A percentile compares a stretch with the other conserved stretches of the same genome.
Conservation (phyloP, 2,797 vertebrate species). For the Helostoma temminkii region DNA sequence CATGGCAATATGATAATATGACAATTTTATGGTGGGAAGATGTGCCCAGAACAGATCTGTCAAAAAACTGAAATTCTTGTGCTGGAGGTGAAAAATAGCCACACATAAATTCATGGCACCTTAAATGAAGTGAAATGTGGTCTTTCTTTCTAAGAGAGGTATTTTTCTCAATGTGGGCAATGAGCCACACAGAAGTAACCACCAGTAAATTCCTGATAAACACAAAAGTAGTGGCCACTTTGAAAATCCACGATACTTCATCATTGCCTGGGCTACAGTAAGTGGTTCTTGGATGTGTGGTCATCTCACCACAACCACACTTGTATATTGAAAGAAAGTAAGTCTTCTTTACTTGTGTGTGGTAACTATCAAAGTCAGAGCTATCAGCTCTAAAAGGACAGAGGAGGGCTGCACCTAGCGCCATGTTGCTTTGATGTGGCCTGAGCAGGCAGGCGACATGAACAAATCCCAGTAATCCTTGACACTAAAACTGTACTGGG, state of each 20-base stretch:
- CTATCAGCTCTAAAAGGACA: constrained; percentile 27
- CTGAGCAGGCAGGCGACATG: constrained; percentile 50
- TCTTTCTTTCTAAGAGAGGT: neutral
- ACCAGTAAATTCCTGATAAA: neutral
- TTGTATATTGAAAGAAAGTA: constrained; percentile 23
- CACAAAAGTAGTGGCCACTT: neutral
- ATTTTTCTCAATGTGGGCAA: neutral
- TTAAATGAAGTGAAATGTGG: constrained; percentile 11
- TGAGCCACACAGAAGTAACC: neutral
- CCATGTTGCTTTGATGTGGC: constrained; percentile 55
- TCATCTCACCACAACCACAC: constrained; percentile 13
- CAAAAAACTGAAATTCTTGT: constrained; percentile 1
- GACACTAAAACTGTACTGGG: constrained; percentile 51
- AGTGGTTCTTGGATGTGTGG: neutral
- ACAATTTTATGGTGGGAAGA: constrained; percentile 17
- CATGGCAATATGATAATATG: neutral
- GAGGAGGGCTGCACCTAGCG: constrained; percentile 35
- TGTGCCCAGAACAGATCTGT: constrained; percentile 9
- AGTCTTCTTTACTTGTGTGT: constrained; percentile 3
- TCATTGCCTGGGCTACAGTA: neutral
- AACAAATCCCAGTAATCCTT: constrained; percentile 72
- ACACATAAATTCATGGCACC: neutral
- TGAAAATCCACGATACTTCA: constrained; percentile 11
- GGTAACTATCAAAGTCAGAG: constrained; percentile 42
- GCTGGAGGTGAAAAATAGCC: constrained; percentile 6